A percentile compares a stretch with the other conserved stretches of the same genome.
Conservation (phyloP, 1,140 invertebrate genomes). For the Drosophila cardini region DNA sequence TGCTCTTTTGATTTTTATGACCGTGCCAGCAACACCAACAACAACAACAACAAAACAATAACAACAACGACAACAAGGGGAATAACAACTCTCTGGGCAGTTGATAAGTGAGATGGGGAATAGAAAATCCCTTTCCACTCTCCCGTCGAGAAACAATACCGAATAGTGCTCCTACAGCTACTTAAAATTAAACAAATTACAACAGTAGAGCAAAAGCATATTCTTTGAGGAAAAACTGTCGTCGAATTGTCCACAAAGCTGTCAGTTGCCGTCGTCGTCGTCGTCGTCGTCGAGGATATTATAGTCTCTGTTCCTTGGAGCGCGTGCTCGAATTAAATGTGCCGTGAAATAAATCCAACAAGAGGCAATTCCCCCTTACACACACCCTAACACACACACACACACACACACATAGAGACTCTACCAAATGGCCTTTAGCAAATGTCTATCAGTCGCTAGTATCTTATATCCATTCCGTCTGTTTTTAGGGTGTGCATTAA, state of each 20-base stretch:
- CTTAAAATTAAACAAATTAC: conserved; percentile 83
- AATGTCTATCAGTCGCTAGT: conserved; percentile 56
- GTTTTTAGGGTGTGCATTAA: conserved; percentile 18
- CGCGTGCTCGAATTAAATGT: conserved; percentile 78
- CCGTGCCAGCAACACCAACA: conserved; percentile 56
- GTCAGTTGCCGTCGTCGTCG: conserved; percentile 19
- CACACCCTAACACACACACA: background rate
- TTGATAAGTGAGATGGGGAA: conserved; percentile 70
- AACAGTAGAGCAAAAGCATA: conserved; percentile 27
- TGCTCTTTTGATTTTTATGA: conserved; percentile 83
- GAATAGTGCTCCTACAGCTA: conserved; percentile 60
- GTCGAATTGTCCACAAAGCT: conserved; percentile 69
- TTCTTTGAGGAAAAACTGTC: conserved; percentile 42
- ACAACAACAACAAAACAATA: conserved; percentile 34
- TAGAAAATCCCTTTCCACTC: conserved; percentile 14
- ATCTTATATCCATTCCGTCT: conserved; percentile 3
- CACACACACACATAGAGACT: conserved; percentile 13
- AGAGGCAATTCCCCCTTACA: conserved; percentile 36
- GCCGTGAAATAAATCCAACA: conserved; percentile 79
- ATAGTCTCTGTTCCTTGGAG: conserved; percentile 50
- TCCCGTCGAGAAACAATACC: conserved; percentile 29
- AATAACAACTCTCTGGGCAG: conserved; percentile 60
- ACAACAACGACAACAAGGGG: conserved; percentile 34
- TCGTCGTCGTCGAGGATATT: conserved; percentile 31
- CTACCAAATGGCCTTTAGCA: conserved; percentile 36